A percentile compares a stretch with the other conserved stretches of the same genome.
These are phyloP conservation scores for Spinibarbus caldwelli DNA, from an alignment of 2,797 vertebrate genomes.

Conservation along the genomic window DNA sequence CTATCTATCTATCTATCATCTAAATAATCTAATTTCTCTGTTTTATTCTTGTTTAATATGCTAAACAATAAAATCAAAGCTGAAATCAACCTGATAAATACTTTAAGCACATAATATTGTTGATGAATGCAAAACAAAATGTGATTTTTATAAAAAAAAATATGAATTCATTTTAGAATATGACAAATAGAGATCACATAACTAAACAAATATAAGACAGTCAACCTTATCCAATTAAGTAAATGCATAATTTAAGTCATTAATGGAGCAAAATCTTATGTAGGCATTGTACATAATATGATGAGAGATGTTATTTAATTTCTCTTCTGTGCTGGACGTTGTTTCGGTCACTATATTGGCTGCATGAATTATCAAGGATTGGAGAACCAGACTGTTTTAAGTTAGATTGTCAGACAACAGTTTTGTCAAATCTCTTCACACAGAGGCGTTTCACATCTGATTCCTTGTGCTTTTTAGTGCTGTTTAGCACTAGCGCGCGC, in stretches of 20 bases:
- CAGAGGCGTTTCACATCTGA: background rate
- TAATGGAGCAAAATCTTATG: too few relatives aligned
- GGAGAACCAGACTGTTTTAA: background rate
- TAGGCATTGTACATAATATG: background rate
- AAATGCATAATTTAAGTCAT: background rate
- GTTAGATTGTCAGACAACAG: too few relatives aligned
- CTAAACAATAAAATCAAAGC: background rate
- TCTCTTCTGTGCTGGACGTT: background rate
- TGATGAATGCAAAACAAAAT: background rate
- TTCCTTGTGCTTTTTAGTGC: background rate
- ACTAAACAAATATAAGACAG: background rate
- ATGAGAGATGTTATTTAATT: background rate
- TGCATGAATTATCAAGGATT: background rate
- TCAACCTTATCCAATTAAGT: background rate
- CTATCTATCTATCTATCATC: too few relatives aligned
- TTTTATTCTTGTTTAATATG: background rate
- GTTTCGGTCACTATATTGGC: background rate
- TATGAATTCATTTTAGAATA: background rate
- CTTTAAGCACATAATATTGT: background rate
- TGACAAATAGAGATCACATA: background rate
- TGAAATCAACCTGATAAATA: background rate
- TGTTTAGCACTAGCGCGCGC: background rate
- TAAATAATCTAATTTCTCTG: background rate
- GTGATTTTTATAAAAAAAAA: background rate
- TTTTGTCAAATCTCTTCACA: background rate